Percentiles rank a stretch among this genome's conserved stretches.
Conservation (phyloP, 2,888 invertebrate species). For the Arge pagana region DNA sequence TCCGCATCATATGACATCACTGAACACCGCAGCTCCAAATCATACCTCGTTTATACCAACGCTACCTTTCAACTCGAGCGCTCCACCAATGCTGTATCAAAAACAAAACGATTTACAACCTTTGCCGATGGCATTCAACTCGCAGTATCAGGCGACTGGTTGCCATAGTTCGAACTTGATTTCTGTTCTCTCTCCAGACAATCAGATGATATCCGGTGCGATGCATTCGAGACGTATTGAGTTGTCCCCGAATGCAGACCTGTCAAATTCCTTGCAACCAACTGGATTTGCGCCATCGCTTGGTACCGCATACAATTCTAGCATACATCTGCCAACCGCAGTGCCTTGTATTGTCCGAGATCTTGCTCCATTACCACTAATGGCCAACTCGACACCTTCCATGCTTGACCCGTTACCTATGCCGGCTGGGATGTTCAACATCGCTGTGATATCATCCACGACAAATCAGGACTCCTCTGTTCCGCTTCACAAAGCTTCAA, state of each 20-base stretch:
- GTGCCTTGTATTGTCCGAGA: background rate
- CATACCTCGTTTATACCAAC: background rate
- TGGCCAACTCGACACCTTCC: too few species aligned
- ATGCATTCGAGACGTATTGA: too few species aligned
- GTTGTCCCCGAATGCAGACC: too few species aligned
- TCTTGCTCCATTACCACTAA: conserved; percentile 18
- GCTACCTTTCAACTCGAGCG: background rate
- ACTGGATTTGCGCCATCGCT: too few species aligned
- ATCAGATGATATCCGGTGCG: too few species aligned
- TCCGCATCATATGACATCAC: background rate
- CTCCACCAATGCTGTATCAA: too few species aligned
- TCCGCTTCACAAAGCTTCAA: too few species aligned
- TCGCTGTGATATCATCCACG: conserved; percentile 5
- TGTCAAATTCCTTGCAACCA: too few species aligned
- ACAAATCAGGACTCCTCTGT: conserved; percentile 13
- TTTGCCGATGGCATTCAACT: conserved; percentile 20
- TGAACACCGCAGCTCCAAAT: background rate
- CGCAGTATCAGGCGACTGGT: conserved; percentile 24
- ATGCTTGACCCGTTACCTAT: conserved; percentile 14
- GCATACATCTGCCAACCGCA: conserved; percentile 11
- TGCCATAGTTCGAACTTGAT: too few species aligned
- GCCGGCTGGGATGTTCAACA: conserved; percentile 22
- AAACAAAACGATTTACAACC: background rate
- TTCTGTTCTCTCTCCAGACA: too few species aligned
- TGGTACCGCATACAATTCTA: too few species aligned